Conservation (phyloP, 2,113 vertebrate species). For the Passerina amoena region DNA sequence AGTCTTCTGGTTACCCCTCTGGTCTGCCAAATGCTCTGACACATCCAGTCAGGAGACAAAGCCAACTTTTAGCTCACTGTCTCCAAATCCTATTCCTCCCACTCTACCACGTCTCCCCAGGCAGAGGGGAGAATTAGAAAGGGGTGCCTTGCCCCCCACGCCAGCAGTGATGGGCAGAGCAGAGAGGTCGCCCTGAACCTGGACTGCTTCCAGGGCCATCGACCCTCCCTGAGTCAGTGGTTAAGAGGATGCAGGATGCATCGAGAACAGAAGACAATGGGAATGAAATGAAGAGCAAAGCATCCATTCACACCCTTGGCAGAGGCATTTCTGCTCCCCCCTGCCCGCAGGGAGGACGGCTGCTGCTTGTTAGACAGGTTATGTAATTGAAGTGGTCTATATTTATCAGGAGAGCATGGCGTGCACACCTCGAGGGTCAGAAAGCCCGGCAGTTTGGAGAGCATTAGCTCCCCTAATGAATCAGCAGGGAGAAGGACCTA, state of each 20-base stretch:
- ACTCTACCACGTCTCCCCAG: accelerated
- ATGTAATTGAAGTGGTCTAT: slow-evolving; percentile 45
- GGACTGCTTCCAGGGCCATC: slow-evolving; percentile 22
- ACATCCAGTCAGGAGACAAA: background rate
- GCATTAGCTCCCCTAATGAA: slow-evolving; percentile 40
- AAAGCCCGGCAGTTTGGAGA: background rate
- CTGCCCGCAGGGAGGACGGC: background rate
- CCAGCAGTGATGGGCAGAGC: background rate
- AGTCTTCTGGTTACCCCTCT: background rate
- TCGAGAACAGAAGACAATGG: background rate
- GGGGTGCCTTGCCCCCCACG: background rate
- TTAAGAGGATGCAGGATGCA: background rate
- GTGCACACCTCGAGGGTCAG: slow-evolving; percentile 25
- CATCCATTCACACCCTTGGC: slow-evolving; percentile 23
- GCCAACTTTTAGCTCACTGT: background rate
- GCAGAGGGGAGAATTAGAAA: background rate
- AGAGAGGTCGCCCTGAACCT: background rate
- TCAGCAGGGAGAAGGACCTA: slow-evolving; percentile 21
- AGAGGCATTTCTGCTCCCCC: background rate
- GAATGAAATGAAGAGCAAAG: background rate
- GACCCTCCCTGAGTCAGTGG: background rate
- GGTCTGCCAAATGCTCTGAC: background rate
- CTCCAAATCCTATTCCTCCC: background rate
- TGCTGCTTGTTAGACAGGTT: background rate
- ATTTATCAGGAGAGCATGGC: slow-evolving; percentile 16